These are phyloP conservation scores for Papilio protenor DNA, from an alignment of 2,888 invertebrate genomes.

Conservation along the genomic window DNA sequence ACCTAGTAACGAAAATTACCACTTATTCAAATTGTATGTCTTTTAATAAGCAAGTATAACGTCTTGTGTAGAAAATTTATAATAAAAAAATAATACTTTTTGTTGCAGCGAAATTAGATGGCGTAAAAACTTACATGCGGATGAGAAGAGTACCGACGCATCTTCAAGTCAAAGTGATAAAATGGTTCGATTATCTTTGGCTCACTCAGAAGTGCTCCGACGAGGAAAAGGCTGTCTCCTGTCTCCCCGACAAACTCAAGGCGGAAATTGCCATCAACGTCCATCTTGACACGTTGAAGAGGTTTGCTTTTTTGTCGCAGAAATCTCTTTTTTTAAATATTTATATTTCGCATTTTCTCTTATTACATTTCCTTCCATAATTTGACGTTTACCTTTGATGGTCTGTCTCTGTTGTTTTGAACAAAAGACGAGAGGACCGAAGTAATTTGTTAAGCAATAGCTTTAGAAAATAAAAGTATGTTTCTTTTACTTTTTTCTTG, in stretches of 20 bases:
- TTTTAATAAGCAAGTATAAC: too few relatives aligned
- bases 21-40: too few relatives aligned
- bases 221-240: constrained; percentile 97
- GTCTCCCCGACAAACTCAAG: constrained; percentile 98
- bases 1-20: too few relatives aligned
- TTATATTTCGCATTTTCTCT: constrained; percentile 26
- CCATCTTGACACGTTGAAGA: constrained; percentile 98
- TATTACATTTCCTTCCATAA: constrained; percentile 24
- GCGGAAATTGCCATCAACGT: constrained; percentile 99
- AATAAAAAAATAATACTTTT: constrained; percentile 39
- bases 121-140: constrained; percentile 99
- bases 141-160: constrained; percentile 97
- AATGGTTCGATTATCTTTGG: constrained; percentile 99
- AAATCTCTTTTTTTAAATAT: constrained; percentile 28
- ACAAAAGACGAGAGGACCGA: constrained; percentile 8
- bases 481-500: neutral
- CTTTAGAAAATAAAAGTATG: neutral
- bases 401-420: constrained; percentile 12
- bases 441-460: constrained; percentile 17
- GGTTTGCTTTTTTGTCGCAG: constrained; percentile 56
- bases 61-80: too few relatives aligned
- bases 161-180: constrained; percentile 97
- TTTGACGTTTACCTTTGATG: constrained; percentile 25
- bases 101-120: constrained; percentile 97
- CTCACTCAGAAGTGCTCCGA: constrained; percentile 99